Evolutionary conservation across 2,797 vertebrate species (phyloP).

Genomic region (Cirrhinus mrigala): DNA sequence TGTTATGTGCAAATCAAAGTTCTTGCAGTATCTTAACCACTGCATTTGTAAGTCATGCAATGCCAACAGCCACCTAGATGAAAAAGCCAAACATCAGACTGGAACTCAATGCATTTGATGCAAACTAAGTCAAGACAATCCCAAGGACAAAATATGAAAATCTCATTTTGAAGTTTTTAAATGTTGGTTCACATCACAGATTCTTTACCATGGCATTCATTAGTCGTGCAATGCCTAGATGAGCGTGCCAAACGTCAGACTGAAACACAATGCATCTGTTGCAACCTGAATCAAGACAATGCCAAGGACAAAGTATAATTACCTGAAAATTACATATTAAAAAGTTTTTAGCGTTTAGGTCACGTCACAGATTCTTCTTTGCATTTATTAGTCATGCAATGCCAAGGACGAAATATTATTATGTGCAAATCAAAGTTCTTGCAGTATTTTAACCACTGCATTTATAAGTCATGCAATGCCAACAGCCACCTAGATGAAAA

Average conservation of each 20-base stretch:
- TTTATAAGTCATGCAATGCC: conserved; percentile 81
- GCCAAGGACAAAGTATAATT: neutral
- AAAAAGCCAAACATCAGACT: too few species aligned
- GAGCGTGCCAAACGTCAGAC: neutral
- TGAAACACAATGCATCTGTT: neutral
- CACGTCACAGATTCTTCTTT: conserved; percentile 72
- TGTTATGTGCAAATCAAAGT: neutral
- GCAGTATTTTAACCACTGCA: conserved; percentile 68
- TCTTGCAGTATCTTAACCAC: conserved; percentile 68
- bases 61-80: too few species aligned
- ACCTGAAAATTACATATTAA: neutral
- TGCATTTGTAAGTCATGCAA: conserved; percentile 81
- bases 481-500: too few species aligned
- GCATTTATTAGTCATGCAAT: conserved; percentile 88
- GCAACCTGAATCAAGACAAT: neutral
- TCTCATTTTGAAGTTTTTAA: neutral
- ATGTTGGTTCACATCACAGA: conserved; percentile 42
- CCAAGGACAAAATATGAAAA: neutral
- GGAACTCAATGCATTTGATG: too few species aligned
- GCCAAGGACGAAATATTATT: conserved; percentile 31
- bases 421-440: neutral
- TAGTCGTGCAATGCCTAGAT: neutral
- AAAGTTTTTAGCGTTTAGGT: conserved; percentile 13
- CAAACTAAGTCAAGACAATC: neutral
- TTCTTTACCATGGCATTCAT: conserved; percentile 48